Evolutionary conservation across 2,888 invertebrate genomes (phyloP).

Genomic region (Noctua fimbriata): DNA sequence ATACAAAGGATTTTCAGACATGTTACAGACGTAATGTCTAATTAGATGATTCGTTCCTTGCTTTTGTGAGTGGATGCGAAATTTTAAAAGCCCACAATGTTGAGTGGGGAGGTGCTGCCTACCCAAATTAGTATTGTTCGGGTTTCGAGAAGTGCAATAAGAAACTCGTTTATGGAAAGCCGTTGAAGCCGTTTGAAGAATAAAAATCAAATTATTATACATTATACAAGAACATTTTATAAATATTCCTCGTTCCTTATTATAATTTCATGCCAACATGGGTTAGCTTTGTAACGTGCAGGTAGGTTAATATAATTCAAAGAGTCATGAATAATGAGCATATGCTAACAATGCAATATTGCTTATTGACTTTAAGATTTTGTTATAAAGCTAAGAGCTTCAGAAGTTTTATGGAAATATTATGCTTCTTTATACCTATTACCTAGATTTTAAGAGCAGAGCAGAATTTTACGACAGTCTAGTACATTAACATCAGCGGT

Average conservation of each 20-base stretch:
- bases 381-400: background rate
- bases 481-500: background rate
- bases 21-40: slow-evolving; percentile 87
- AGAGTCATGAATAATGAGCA: slow-evolving; percentile 23
- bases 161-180: background rate
- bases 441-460: background rate
- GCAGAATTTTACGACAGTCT: background rate
- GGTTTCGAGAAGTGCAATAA: slow-evolving; percentile 16
- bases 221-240: background rate
- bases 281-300: slow-evolving; percentile 7
- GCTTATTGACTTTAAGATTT: slow-evolving; percentile 29
- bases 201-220: background rate
- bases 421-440: background rate
- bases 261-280: background rate
- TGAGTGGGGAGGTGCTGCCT: slow-evolving; percentile 32
- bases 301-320: slow-evolving; percentile 21
- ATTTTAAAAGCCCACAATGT: slow-evolving; percentile 61
- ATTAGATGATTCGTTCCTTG: slow-evolving; percentile 85
- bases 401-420: background rate
- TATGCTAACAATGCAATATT: slow-evolving; percentile 24
- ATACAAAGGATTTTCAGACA: slow-evolving; percentile 88
- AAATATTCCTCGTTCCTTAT: background rate
- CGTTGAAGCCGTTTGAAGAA: background rate
- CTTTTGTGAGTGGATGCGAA: slow-evolving; percentile 68
- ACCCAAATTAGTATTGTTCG: slow-evolving; percentile 44